Evolutionary conservation across 1,140 invertebrate species (phyloP), one percentile per base, ranked within the genome.

Genomic region (Leptopilina boulardi): DNA sequence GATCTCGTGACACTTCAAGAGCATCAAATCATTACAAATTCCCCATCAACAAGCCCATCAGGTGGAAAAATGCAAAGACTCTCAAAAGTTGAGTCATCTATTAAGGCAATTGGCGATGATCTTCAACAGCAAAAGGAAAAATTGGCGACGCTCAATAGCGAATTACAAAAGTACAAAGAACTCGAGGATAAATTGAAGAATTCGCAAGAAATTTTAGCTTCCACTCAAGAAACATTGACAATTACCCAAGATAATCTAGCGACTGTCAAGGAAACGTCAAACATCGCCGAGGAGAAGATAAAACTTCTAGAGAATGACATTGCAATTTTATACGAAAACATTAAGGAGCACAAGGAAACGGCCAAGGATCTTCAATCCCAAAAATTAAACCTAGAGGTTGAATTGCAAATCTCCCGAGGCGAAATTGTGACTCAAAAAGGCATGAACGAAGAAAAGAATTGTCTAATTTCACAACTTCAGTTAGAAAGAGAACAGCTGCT

Each of bases 1-100:
- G 86, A 87, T 59, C 71, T 85, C 10, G 85, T 87, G 5, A 84
- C 81, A 41, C 15, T 84, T 2, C 82, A 77, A 5, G 74, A 83
- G 44, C 19, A 3, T 0, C 19, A 10, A 11, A 77, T 73, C n/a
- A 71, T 70, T n/a, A 30, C 51, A 0, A 80, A 80, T 11, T 74
- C 44, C 1, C 74, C 71, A 38, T 21, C 59, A 11, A 79, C 41
- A 54, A 59, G n/a, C 76, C 76, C 23, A n/a, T n/a, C n/a, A n/a
- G 44, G 21, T 23, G 72, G 59, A n/a, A 78, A 74, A 56, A 77
- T 77, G 41, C 3, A 74, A 70, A 76, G 82, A 77, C 10, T 66
- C 13, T 15, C 13, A 1, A 30, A 30, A 30, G 11, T 66, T 1
- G 59, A 66, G n/a, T 21, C 21, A 21, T 70, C 73, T 54, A 77